Conservation (phyloP, 2,888 invertebrate species). For the Leptinotarsa peninsularis region DNA sequence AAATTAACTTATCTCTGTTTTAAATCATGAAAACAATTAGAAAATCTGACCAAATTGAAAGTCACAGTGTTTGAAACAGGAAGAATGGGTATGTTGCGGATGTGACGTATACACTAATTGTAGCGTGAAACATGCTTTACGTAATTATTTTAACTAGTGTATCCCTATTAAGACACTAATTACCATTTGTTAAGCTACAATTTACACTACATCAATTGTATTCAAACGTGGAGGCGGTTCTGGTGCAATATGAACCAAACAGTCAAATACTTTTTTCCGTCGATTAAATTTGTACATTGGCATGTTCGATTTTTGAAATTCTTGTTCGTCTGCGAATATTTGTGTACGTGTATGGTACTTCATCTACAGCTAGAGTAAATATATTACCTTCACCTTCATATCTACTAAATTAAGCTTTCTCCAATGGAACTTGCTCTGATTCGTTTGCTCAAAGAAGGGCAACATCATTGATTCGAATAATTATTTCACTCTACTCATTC, state of each 20-base stretch:
- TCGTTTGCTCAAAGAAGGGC: too few species aligned
- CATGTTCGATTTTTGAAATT: background rate
- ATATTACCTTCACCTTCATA: background rate
- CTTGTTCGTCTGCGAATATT: too few species aligned
- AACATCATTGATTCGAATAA: constrained; percentile 35
- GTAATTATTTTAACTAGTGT: constrained; percentile 65
- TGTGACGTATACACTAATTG: constrained; percentile 65
- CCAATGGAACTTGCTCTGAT: too few species aligned
- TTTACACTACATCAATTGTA: constrained; percentile 63
- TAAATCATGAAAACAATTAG: constrained; percentile 51
- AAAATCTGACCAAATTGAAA: constrained; percentile 61
- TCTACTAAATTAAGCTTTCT: background rate
- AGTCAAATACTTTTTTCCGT: constrained; percentile 31
- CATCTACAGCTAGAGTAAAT: background rate
- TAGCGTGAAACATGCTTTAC: constrained; percentile 65
- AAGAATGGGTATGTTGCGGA: constrained; percentile 60
- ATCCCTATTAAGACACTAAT: constrained; percentile 68
- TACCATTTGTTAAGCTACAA: constrained; percentile 66
- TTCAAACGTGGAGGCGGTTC: constrained; percentile 58
- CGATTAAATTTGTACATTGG: background rate
- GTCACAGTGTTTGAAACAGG: constrained; percentile 59
- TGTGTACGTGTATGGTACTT: too few species aligned
- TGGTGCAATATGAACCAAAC: constrained; percentile 35
- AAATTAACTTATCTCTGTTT: constrained; percentile 40
- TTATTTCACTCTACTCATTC: constrained; percentile 36